phyloP scores from a whole-genome alignment of 2,888 invertebrate genomes.

The Marronus borbonicus region DNA sequence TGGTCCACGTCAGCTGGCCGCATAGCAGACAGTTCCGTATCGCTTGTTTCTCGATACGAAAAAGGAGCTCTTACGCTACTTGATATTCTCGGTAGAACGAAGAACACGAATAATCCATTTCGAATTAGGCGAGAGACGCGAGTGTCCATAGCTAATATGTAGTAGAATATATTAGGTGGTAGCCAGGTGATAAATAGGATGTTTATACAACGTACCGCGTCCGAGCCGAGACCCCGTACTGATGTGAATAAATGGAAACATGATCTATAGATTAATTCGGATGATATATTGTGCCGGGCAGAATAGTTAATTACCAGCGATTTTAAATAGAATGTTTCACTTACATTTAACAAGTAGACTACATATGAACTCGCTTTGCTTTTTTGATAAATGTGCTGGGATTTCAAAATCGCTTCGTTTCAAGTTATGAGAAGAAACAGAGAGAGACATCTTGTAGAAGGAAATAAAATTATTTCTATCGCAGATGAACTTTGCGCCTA shows the following conservation, averaged over 20 bases:
- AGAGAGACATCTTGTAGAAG: no score
- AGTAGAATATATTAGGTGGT: constrained; percentile 48
- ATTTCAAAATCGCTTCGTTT: no score
- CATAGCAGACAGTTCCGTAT: neutral
- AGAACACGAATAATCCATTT: constrained; percentile 17
- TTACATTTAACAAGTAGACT: no score
- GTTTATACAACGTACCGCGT: constrained; percentile 9
- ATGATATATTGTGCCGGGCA: neutral
- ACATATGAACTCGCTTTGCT: no score
- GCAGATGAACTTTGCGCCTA: no score
- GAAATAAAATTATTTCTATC: no score
- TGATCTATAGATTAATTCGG: constrained; percentile 13
- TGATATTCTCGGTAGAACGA: constrained; percentile 52
- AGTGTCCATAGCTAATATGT: constrained; percentile 20
- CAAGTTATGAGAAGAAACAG: no score
- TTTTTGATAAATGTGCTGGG: no score
- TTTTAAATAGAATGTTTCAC: neutral
- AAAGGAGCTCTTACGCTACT: constrained; percentile 50
- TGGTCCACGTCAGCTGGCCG: neutral
- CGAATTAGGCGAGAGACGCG: constrained; percentile 17
- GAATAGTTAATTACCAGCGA: neutral
- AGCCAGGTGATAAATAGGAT: constrained; percentile 49
- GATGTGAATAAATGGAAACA: constrained; percentile 7
- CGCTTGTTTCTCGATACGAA: constrained; percentile 36
- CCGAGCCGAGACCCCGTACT: neutral